Evolutionary conservation across 1,140 invertebrate species (phyloP).

Genomic region (Bombus vancouverensis): DNA sequence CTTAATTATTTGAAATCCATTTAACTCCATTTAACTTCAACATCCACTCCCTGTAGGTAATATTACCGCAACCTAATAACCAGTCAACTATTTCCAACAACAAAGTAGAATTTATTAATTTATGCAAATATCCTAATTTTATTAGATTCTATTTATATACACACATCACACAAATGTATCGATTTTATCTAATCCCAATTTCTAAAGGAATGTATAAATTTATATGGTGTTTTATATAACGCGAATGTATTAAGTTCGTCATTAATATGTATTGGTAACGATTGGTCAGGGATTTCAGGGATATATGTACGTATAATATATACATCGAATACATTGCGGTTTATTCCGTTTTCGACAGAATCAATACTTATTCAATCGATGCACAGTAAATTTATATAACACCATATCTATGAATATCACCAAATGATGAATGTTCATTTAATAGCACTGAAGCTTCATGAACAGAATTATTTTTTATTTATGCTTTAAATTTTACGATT

Average conservation of each 20-base stretch:
- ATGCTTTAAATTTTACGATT: not conserved
- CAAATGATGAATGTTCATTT: not conserved
- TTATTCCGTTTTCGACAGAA: not conserved
- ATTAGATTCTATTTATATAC: not conserved
- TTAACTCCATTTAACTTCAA: slow-evolving; percentile 1
- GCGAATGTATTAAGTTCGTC: not conserved
- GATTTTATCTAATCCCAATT: not conserved
- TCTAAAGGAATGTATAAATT: not conserved
- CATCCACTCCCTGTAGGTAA: not conserved
- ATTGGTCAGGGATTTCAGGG: not conserved
- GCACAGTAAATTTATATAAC: slow-evolving; percentile 1
- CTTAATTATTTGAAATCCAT: slow-evolving; percentile 26
- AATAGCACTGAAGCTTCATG: too few relatives aligned
- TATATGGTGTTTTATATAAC: not conserved
- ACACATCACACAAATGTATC: not conserved
- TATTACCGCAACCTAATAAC: not conserved
- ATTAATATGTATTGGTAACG: not conserved
- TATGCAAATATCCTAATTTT: not conserved
- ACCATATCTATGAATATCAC: too few relatives aligned
- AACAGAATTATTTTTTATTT: too few relatives aligned
- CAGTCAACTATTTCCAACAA: not conserved
- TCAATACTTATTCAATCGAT: slow-evolving; percentile 1
- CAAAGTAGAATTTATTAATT: not conserved
- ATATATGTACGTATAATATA: not conserved
- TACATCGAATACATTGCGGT: not conserved